These are phyloP conservation scores for Mactra quadrangularis DNA, from an alignment of 1,140 invertebrate genomes.

Conservation along the genomic window DNA sequence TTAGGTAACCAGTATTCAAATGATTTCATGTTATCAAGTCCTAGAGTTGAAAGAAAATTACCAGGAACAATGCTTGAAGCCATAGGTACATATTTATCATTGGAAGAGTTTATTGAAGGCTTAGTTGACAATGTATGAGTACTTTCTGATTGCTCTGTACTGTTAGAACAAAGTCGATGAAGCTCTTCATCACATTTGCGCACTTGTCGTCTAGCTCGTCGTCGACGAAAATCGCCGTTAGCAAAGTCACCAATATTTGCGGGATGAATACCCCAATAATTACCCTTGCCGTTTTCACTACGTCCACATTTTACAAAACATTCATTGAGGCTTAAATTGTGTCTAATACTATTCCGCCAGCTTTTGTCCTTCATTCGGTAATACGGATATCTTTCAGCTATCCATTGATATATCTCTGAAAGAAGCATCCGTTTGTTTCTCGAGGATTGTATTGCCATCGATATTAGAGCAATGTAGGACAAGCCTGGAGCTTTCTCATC, in stretches of 20 bases:
- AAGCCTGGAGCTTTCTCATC: constrained; percentile 89
- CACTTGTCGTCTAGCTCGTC: constrained; percentile 97
- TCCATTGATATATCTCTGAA: constrained; percentile 93
- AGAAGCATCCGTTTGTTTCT: constrained; percentile 97
- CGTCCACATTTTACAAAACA: constrained; percentile 88
- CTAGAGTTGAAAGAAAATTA: constrained; percentile 37
- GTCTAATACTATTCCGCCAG: constrained; percentile 83
- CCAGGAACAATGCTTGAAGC: constrained; percentile 27
- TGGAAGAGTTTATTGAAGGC: background rate
- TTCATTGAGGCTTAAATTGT: constrained; percentile 84
- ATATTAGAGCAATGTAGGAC: constrained; percentile 94
- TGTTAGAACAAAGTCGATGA: constrained; percentile 35
- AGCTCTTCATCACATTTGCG: constrained; percentile 85
- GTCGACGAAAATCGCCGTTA: constrained; percentile 95
- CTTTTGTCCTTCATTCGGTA: constrained; percentile 92
- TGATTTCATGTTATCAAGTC: background rate
- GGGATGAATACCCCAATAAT: constrained; percentile 98
- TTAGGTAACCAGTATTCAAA: constrained; percentile 14
- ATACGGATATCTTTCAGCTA: constrained; percentile 93
- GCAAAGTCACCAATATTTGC: constrained; percentile 97
- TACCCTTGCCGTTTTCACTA: constrained; percentile 94
- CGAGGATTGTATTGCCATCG: constrained; percentile 97
- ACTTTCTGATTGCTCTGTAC: background rate
- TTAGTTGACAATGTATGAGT: background rate
- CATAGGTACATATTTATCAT: constrained; percentile 48